Evolutionary conservation across 2,888 invertebrate genomes (phyloP).

Genomic region (Leptothorax acervorum): DNA sequence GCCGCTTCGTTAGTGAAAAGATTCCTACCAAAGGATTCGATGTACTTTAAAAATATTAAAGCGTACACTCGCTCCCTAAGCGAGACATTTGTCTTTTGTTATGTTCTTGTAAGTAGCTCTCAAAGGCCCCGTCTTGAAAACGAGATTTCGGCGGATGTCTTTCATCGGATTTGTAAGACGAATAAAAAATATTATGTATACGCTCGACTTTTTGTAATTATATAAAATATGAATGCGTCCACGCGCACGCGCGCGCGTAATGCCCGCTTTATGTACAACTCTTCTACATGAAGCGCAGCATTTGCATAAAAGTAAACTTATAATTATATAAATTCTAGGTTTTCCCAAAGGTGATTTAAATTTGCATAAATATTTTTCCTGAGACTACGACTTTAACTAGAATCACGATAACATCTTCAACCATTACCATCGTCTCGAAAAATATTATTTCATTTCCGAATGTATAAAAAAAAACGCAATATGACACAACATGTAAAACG

Average conservation of each 20-base stretch:
- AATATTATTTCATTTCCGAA: constrained; percentile 28
- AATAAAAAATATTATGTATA: constrained; percentile 44
- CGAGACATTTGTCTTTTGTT: constrained; percentile 66
- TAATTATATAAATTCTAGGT: constrained; percentile 31
- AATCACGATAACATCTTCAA: not conserved
- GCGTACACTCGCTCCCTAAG: constrained; percentile 60
- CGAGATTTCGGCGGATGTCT: constrained; percentile 25
- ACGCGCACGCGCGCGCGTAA: not conserved
- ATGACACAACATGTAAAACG: constrained; percentile 24
- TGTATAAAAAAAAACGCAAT: constrained; percentile 27
- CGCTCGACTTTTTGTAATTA: constrained; percentile 5
- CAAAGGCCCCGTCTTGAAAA: constrained; percentile 30
- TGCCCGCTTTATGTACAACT: not conserved
- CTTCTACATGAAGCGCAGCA: not conserved
- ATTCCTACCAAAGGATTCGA: constrained; percentile 67
- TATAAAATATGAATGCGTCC: constrained; percentile 3
- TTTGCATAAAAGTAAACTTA: constrained; percentile 41
- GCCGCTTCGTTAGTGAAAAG: constrained; percentile 73
- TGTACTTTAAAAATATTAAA: constrained; percentile 75
- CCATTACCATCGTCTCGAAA: not conserved
- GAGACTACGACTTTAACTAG: not conserved
- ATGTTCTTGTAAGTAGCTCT: constrained; percentile 67
- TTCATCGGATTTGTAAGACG: constrained; percentile 12
- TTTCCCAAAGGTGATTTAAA: constrained; percentile 26
- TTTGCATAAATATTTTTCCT: constrained; percentile 14